phyloP scores from a whole-genome alignment of 1,140 invertebrate species.

The Mercenaria mercenaria region DNA sequence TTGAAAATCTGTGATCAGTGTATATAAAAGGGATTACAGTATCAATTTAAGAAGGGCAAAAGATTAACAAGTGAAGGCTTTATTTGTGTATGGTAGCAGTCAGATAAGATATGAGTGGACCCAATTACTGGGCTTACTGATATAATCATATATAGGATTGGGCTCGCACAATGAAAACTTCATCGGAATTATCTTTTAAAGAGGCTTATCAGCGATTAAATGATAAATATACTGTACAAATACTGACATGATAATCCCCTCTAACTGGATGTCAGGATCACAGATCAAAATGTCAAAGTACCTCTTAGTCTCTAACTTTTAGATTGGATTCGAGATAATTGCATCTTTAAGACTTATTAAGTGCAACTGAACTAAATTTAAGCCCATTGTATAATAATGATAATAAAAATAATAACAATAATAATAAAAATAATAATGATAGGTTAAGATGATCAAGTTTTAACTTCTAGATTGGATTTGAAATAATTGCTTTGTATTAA shows the following conservation, averaged over 20 bases:
- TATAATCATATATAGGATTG: not conserved
- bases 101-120: constrained; percentile 14
- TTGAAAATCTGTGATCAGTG: too few relatives aligned
- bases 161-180: not conserved
- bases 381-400: too few relatives aligned
- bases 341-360: not conserved
- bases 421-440: too few relatives aligned
- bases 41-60: not conserved
- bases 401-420: too few relatives aligned
- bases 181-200: constrained; percentile 16
- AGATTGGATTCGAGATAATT: not conserved
- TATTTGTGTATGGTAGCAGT: not conserved
- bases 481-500: too few relatives aligned
- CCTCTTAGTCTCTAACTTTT: not conserved
- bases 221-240: constrained; percentile 25
- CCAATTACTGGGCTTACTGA: not conserved
- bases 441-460: too few relatives aligned
- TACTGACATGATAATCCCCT: constrained; percentile 1
- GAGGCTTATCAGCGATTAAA: constrained; percentile 4
- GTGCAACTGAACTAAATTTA: too few relatives aligned
- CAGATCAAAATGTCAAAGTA: constrained; percentile 12
- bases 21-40: constrained; percentile 1
- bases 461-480: too few relatives aligned
- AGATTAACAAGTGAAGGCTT: constrained; percentile 27
- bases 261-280: not conserved